These are phyloP conservation scores for Coenonympha glycerion DNA, from an alignment of 2,888 invertebrate species.

Conservation along the genomic window DNA sequence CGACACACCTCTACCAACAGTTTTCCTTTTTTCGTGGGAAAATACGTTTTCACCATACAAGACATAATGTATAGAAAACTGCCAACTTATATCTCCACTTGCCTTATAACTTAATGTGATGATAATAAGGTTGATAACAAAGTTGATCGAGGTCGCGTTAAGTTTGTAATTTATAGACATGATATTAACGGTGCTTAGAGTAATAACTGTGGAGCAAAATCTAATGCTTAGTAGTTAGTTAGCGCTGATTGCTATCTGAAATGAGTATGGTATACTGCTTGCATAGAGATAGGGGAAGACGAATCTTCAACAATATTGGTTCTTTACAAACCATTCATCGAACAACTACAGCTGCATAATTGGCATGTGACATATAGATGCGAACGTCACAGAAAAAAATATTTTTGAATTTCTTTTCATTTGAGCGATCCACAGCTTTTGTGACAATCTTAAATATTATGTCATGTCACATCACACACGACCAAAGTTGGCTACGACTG, in stretches of 20 bases:
- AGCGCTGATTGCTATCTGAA: slow-evolving; percentile 11
- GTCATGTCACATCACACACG: too few species aligned
- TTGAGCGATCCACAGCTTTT: too few species aligned
- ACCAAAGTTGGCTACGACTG: too few species aligned
- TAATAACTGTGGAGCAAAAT: slow-evolving; percentile 31
- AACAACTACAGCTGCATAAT: too few species aligned
- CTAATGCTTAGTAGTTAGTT: slow-evolving; percentile 24
- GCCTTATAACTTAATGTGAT: slow-evolving; percentile 26
- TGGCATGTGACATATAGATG: too few species aligned
- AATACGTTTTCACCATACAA: slow-evolving; percentile 61
- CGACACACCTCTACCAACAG: slow-evolving; percentile 49
- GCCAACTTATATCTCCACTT: slow-evolving; percentile 29
- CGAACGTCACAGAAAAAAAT: too few species aligned
- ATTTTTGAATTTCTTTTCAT: too few species aligned
- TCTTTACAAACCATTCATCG: too few species aligned
- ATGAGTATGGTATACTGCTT: slow-evolving; percentile 3
- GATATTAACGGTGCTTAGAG: slow-evolving; percentile 48
- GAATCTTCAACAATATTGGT: too few species aligned
- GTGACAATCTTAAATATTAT: too few species aligned
- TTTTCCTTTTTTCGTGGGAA: slow-evolving; percentile 75
- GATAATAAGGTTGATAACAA: slow-evolving; percentile 26
- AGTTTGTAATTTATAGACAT: slow-evolving; percentile 23
- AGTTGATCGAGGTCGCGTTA: slow-evolving; percentile 11
- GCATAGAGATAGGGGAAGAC: neutral
- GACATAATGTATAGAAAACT: slow-evolving; percentile 45